These are phyloP conservation scores for Oriolus oriolus DNA, from an alignment of 2,113 vertebrate genomes.

Conservation along the genomic window DNA sequence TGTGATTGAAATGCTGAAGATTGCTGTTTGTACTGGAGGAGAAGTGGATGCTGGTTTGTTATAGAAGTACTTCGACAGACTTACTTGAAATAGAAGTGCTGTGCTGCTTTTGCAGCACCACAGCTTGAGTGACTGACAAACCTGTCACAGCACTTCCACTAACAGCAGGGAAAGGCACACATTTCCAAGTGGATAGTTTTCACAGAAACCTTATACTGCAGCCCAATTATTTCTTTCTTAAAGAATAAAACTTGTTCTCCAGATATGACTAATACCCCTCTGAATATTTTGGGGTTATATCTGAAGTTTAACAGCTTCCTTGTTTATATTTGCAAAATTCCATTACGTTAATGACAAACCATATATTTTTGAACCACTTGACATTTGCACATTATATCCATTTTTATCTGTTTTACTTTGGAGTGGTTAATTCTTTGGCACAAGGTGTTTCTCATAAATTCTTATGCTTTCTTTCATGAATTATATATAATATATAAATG, in stretches of 20 bases:
- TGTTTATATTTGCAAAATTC: background rate
- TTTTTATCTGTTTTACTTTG: background rate
- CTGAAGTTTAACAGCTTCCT: background rate
- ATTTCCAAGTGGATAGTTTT: background rate
- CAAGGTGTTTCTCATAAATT: background rate
- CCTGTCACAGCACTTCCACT: slow-evolving; percentile 13
- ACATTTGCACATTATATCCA: background rate
- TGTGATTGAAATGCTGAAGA: background rate
- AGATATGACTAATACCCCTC: background rate
- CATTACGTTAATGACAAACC: background rate
- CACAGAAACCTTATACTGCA: background rate
- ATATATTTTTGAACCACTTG: background rate
- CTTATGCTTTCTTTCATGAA: background rate
- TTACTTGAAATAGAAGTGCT: slow-evolving; percentile 2
- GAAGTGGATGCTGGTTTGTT: background rate
- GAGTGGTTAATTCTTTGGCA: background rate
- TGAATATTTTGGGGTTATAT: background rate
- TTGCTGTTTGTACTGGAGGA: background rate
- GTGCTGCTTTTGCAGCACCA: background rate
- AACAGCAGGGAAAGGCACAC: background rate
- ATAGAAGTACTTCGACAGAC: background rate
- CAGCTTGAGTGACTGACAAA: slow-evolving; percentile 20
- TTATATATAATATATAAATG: background rate
- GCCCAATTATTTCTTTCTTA: background rate
- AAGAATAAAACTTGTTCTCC: background rate